Percentiles rank a stretch among this genome's conserved stretches.
These are phyloP conservation scores for Pomatorhinus ruficollis DNA, from an alignment of 2,113 vertebrate species.

Conservation along the genomic window DNA sequence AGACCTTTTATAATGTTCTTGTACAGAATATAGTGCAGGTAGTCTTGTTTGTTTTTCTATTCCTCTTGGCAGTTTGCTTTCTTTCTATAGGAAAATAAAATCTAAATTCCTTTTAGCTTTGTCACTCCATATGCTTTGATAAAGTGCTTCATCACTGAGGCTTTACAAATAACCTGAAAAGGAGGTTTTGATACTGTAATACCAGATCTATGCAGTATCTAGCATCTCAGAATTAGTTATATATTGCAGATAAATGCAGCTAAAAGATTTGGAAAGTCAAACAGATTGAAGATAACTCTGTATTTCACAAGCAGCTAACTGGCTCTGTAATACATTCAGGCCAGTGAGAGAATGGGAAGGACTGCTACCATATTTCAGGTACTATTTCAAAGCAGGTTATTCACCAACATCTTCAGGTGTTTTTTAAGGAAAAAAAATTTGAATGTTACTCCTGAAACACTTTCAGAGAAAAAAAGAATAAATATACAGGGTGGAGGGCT, in stretches of 20 bases:
- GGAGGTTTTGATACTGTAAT: neutral
- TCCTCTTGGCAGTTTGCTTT: neutral
- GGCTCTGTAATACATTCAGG: neutral
- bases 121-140: neutral
- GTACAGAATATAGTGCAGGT: neutral
- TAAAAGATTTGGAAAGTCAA: neutral
- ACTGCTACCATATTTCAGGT: neutral
- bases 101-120: neutral
- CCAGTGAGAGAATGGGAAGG: neutral
- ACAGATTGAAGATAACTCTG: neutral
- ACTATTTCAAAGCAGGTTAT: neutral
- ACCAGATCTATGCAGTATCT: neutral
- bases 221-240: neutral
- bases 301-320: neutral
- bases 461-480: neutral
- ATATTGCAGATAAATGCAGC: neutral
- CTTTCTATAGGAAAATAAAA: neutral
- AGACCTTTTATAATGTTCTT: neutral
- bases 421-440: neutral
- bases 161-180: slow-evolving; percentile 35
- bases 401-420: neutral
- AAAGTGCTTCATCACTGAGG: neutral
- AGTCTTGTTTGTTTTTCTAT: neutral
- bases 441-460: neutral
- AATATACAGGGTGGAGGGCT: rapidly evolving